Percentiles rank a stretch among this genome's conserved stretches.
These are phyloP conservation scores for Synodontis membranacea DNA, from an alignment of 2,113 vertebrate species.

Conservation along the genomic window DNA sequence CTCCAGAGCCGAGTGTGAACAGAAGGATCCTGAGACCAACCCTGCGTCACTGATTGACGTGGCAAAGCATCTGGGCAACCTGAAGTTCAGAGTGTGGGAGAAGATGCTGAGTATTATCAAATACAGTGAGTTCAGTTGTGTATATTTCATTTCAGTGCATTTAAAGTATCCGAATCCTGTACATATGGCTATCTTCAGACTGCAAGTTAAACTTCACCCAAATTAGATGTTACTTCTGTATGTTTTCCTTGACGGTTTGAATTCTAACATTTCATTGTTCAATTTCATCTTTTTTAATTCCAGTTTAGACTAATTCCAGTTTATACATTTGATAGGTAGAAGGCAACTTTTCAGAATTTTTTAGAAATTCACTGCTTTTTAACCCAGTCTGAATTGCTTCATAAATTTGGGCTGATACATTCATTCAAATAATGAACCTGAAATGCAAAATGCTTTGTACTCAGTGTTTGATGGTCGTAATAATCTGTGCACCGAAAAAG, in stretches of 20 bases:
- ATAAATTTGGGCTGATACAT: not conserved
- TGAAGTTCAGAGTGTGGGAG: conserved; percentile 49
- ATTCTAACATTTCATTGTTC: not conserved
- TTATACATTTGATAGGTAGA: no score
- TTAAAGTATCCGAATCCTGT: not conserved
- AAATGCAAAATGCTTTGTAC: not conserved
- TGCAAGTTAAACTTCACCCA: not conserved
- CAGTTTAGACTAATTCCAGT: not conserved
- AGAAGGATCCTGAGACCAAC: conserved; percentile 23
- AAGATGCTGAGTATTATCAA: conserved; percentile 45
- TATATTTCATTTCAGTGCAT: not conserved
- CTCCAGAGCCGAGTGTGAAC: conserved; percentile 34
- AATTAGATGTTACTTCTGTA: not conserved
- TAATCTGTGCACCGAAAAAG: no score
- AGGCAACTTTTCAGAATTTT: no score
- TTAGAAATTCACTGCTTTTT: not conserved
- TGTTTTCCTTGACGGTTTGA: not conserved
- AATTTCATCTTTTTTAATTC: not conserved
- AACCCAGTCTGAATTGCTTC: not conserved
- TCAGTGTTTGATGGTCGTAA: no score
- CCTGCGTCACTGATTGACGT: conserved; percentile 37
- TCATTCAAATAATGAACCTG: not conserved
- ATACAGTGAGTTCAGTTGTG: conserved; percentile 42
- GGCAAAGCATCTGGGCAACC: conserved; percentile 53
- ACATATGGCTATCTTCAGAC: not conserved